Conservation (phyloP, 2,797 vertebrate species). For the Cryptoprocta ferox region DNA sequence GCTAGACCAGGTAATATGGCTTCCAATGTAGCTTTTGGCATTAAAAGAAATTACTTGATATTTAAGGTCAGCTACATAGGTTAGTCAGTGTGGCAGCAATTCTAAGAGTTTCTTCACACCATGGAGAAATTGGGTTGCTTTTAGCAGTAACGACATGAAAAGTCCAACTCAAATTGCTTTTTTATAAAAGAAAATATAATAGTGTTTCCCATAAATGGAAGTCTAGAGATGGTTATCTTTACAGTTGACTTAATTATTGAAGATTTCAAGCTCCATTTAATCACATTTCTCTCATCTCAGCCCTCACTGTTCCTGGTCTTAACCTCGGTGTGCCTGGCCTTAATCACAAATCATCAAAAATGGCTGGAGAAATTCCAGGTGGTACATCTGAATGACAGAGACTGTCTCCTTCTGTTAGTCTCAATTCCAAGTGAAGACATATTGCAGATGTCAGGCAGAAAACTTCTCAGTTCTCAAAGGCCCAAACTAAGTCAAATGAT, state of each 20-base stretch:
- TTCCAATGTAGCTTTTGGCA: background rate
- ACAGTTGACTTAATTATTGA: constrained; percentile 15
- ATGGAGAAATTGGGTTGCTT: background rate
- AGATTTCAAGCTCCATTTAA: background rate
- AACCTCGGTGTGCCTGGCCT: background rate
- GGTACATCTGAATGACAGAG: background rate
- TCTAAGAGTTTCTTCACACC: background rate
- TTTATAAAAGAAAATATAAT: background rate
- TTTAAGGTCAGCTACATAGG: background rate
- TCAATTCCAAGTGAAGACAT: background rate
- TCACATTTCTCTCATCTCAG: background rate
- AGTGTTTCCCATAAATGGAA: background rate
- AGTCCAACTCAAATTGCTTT: constrained; percentile 3
- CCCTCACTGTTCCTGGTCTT: background rate
- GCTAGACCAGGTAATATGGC: background rate
- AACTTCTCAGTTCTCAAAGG: background rate
- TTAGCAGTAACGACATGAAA: background rate
- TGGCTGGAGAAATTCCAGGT: background rate
- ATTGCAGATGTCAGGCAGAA: background rate
- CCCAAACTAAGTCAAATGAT: background rate
- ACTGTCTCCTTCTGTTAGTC: background rate
- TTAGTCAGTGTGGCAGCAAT: background rate
- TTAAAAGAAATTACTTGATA: background rate
- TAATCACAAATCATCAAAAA: background rate
- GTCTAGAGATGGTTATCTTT: background rate